Evolutionary conservation across 2,113 vertebrate genomes (phyloP).

Genomic region (Pterocles gutturalis): DNA sequence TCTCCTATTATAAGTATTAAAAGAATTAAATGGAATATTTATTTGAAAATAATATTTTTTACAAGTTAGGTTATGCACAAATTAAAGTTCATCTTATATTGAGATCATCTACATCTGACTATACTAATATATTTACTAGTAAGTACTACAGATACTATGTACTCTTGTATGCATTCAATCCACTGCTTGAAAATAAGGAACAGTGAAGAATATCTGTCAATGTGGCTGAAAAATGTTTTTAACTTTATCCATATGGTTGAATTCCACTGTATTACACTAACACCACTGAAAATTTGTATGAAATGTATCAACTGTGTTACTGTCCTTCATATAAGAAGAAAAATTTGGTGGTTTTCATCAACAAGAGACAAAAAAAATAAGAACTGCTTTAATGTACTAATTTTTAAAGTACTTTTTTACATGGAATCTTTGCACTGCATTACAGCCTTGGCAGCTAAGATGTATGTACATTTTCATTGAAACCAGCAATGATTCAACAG

Average conservation of each 20-base stretch:
- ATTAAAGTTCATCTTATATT: neutral
- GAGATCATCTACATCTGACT: neutral
- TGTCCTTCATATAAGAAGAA: neutral
- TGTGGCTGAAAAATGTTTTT: neutral
- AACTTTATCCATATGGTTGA: neutral
- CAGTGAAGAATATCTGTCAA: neutral
- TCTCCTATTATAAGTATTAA: neutral
- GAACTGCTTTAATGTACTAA: neutral
- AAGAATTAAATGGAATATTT: neutral
- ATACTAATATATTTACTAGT: neutral
- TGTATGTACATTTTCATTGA: neutral
- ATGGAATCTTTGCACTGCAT: neutral
- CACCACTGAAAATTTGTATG: neutral
- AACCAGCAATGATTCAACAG: neutral
- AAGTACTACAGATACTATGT: neutral
- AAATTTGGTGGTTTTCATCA: neutral
- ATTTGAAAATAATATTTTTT: neutral
- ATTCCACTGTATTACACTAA: neutral
- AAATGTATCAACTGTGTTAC: neutral
- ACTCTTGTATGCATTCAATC: neutral
- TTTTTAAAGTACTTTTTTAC: neutral
- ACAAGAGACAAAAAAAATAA: neutral
- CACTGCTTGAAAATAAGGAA: neutral
- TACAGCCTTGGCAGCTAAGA: neutral
- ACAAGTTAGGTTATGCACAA: neutral